Base-by-base conservation (phyloP, 2,113 vertebrate species). In the Corynorhinus townsendii region DNA sequence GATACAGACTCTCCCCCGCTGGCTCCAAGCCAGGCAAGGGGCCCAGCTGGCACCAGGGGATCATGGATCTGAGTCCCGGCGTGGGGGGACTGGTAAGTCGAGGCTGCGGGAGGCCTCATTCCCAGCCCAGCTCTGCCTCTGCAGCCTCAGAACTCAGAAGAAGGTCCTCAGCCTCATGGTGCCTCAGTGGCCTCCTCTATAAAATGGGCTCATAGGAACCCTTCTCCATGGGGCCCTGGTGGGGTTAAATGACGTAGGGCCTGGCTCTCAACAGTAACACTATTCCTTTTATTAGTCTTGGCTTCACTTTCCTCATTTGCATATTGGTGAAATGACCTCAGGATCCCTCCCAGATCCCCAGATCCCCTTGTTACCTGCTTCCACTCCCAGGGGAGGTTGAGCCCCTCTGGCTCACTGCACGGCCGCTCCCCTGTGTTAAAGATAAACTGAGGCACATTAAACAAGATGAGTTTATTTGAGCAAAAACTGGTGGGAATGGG, bases 301-400 rank as follows among this genome's bases (percentile, higher is more conserved):
- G 86, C 43, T 26, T 71, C 16, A 0, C 11, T 45, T 11, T 81
- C 15, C 33, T 84, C 19, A 19, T 68, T 72, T 71, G 69, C 52
- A 66, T 16, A 8, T 30, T 8, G 26, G 66, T 16, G 38, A 66
- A 2, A 28, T 28, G 5, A 35, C 35, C 47, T 43, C 8, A 3
- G 38, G 35, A 16, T 33, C 17, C 22, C 19, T 73, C 68, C 33
- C 72, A 56, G 64, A 38, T 45, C n/a, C 66, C 22, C 66, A 43
- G 64, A 38, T 52, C 35, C 11, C 40, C 73, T 4, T 5, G 11
- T 33, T 7, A 17, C 77, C 76, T 45, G 68, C 47, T 54, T 20
- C 45, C 2, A 24, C 3, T 14, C n/a, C 62, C 26, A 11, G 43
- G 79, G 1, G 1, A 2, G n/a, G n/a, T 1, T 0, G 17, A 19